Percentiles rank a stretch among this genome's conserved stretches.
Evolutionary conservation across 2,113 vertebrate genomes (phyloP).

Genomic region (Gadus chalcogrammus): DNA sequence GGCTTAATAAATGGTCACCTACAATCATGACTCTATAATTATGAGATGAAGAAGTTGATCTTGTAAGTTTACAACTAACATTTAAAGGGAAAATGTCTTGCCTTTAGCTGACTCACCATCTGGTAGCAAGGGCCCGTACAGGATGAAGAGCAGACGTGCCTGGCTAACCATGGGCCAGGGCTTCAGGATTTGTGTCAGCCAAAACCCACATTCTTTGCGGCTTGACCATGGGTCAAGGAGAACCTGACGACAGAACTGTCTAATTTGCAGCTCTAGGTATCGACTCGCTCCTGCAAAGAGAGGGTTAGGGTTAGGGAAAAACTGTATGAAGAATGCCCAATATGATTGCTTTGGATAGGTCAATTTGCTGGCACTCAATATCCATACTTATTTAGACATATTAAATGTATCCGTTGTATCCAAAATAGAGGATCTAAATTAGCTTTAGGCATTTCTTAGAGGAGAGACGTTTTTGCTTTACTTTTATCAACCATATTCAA

Average conservation of each 20-base stretch:
- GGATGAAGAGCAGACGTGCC: constrained; percentile 83
- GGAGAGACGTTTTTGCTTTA: too few relatives aligned
- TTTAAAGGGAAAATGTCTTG: not conserved
- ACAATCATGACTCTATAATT: not conserved
- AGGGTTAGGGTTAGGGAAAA: too few relatives aligned
- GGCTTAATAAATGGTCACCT: not conserved
- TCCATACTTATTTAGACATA: too few relatives aligned
- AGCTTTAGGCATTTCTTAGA: too few relatives aligned
- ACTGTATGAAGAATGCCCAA: too few relatives aligned
- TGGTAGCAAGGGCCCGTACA: constrained; percentile 81
- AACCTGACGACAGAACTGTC: constrained; percentile 80
- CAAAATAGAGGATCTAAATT: too few relatives aligned
- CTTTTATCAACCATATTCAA: too few relatives aligned
- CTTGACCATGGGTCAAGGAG: constrained; percentile 77
- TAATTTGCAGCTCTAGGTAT: constrained; percentile 78
- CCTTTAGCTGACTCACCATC: constrained; percentile 68
- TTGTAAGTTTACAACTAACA: not conserved
- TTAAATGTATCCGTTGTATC: too few relatives aligned
- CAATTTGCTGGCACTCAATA: too few relatives aligned
- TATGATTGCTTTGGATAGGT: too few relatives aligned
- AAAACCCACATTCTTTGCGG: constrained; percentile 76
- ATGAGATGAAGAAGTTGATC: too few relatives aligned
- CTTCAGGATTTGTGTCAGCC: constrained; percentile 82
- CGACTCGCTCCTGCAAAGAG: constrained; percentile 64
- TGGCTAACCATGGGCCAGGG: constrained; percentile 89